Conservation (phyloP, 1,140 invertebrate species). For the Ladona fulva region DNA sequence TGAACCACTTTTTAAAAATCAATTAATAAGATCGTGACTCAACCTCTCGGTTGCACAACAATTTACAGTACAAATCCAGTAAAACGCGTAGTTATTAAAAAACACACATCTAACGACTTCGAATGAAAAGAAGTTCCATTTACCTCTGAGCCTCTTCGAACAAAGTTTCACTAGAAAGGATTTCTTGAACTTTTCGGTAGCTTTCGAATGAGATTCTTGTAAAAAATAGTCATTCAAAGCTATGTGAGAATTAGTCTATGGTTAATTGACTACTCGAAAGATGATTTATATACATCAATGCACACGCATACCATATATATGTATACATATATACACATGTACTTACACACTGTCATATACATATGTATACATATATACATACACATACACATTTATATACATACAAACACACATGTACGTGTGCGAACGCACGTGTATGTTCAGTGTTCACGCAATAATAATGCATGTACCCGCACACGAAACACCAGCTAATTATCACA, state of each 20-base stretch:
- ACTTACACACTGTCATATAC: too few species aligned
- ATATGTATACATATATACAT: too few species aligned
- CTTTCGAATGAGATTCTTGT: not conserved
- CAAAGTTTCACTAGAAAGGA: not conserved
- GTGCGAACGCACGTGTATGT: too few species aligned
- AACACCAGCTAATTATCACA: not conserved
- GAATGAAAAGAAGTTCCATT: not conserved
- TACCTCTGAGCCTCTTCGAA: not conserved
- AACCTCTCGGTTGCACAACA: too few species aligned
- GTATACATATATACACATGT: not conserved
- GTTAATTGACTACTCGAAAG: not conserved
- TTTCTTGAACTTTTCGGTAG: not conserved
- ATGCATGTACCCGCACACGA: not conserved
- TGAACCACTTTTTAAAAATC: too few species aligned
- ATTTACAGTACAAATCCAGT: not conserved
- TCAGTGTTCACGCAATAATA: too few species aligned
- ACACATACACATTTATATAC: too few species aligned
- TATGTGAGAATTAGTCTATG: conserved; percentile 4
- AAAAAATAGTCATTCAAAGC: conserved; percentile 2
- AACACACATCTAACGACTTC: not conserved
- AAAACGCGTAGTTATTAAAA: not conserved
- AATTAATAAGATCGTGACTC: too few species aligned
- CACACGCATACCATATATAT: not conserved
- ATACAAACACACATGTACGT: too few species aligned
- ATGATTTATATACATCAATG: not conserved